A percentile compares a stretch with the other conserved stretches of the same genome.
Evolutionary conservation across 2,113 vertebrate genomes (phyloP).

Genomic region (Brachypteracias leptosomus): DNA sequence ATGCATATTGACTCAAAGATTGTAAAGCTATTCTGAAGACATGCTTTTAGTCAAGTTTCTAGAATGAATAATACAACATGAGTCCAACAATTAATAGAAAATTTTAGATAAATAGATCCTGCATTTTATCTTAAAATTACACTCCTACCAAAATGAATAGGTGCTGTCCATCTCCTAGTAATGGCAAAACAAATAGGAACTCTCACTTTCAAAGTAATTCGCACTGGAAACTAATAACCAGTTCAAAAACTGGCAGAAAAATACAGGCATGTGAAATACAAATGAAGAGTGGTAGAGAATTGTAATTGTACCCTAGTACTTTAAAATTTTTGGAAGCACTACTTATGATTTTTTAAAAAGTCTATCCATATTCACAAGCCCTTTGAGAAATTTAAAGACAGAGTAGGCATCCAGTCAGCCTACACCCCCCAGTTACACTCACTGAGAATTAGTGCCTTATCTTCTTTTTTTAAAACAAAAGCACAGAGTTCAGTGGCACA

Average conservation of each 20-base stretch:
- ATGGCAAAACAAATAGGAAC: not conserved
- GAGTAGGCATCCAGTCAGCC: not conserved
- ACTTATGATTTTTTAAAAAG: not conserved
- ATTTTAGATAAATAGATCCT: not conserved
- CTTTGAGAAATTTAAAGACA: not conserved
- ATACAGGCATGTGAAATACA: not conserved
- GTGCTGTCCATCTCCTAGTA: not conserved
- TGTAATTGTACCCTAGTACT: not conserved
- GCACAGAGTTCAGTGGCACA: not conserved
- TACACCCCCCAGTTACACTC: not conserved
- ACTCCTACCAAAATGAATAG: not conserved
- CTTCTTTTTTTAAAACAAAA: not conserved
- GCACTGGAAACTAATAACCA: not conserved
- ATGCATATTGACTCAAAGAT: not conserved
- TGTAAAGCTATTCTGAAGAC: not conserved
- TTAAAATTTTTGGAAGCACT: not conserved
- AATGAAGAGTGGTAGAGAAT: not conserved
- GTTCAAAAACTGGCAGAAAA: not conserved
- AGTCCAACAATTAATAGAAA: not conserved
- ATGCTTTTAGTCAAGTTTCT: not conserved
- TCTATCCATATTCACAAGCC: not conserved
- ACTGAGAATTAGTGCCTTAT: not conserved
- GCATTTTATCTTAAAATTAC: not conserved
- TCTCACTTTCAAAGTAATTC: not conserved
- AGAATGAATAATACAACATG: not conserved